Percentiles rank a stretch among this genome's conserved stretches.
phyloP scores from a whole-genome alignment of 1,140 invertebrate genomes.

The Aphelenchoides fujianensis region DNA sequence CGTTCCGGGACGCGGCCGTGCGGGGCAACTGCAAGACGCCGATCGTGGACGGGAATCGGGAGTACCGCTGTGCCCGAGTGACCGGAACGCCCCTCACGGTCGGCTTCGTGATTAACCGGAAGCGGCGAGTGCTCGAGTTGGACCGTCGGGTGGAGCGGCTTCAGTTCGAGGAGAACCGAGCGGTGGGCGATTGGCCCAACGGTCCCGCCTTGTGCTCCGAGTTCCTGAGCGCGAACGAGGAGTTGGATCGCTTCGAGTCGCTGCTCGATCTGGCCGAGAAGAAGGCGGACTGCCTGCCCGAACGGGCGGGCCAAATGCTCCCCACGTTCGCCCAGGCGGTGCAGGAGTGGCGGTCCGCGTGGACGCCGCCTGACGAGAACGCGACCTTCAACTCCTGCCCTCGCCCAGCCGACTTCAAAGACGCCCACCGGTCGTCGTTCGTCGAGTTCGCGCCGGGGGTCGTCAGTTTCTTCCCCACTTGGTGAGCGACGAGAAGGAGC shows the following conservation, averaged over 20 bases:
- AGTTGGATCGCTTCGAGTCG: conserved; percentile 10
- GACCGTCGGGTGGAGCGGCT: background rate
- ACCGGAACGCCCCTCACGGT: conserved; percentile 39
- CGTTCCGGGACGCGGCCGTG: conserved; percentile 43
- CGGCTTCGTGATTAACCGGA: conserved; percentile 37
- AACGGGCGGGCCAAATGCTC: conserved; percentile 1
- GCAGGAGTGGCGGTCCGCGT: conserved; percentile 22
- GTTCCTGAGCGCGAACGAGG: conserved; percentile 16
- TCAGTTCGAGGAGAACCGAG: conserved; percentile 16
- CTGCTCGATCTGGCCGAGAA: conserved; percentile 25
- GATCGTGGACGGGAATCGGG: conserved; percentile 31
- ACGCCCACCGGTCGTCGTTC: conserved; percentile 18
- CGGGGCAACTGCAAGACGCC: conserved; percentile 40
- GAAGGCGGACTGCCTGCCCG: conserved; percentile 22
- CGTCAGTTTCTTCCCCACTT: conserved; percentile 22
- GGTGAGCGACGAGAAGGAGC: background rate
- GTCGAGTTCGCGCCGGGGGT: conserved; percentile 24
- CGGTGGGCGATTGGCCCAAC: conserved; percentile 18
- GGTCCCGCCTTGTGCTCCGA: conserved; percentile 14
- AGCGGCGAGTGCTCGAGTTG: background rate
- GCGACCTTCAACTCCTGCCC: conserved; percentile 13
- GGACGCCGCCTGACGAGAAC: conserved; percentile 22
- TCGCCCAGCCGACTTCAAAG: background rate
- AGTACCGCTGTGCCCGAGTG: conserved; percentile 34
- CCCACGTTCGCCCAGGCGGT: conserved; percentile 9